Base-by-base conservation (phyloP, 2,797 vertebrate species). In the Oryzias sinensis region DNA sequence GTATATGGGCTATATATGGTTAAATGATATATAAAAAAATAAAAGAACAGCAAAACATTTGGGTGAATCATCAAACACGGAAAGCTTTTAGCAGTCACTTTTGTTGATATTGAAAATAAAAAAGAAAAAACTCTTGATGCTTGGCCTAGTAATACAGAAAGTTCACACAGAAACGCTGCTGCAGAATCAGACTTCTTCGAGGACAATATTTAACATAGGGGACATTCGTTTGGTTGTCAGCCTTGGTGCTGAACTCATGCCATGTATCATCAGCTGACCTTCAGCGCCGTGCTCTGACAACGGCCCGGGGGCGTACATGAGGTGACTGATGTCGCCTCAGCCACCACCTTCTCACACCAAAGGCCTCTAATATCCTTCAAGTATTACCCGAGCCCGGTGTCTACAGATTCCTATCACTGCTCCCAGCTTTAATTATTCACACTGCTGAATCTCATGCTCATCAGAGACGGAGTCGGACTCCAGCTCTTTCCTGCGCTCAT, bases 401-500 rank as follows among this genome's bases (percentile, higher is more conserved):
- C 82, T 85, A 84, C 82, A 86, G 89, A 91, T 90, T 75, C 59
- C 74, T 89, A 89, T 91, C 89, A 29, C 65, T 66, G 62, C 81
- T 77, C 69, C 60, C 51, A 50, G 79, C 79, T 88, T 91, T 88
- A 91, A 91, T 91, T 90, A 91, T 91, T 91, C 88, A 90, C 87
- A 56, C 83, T 65, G 82, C 83, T 82, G 82, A 84, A 89, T 87
- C 87, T 79, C 87, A 81, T 73, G 68, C 85, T 86, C 82, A 83
- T 85, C 78, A 74, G 62, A 81, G 77, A 74, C 77, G 79, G 82
- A 74, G 73, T 59, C 70, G 54, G 59, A 59, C 66, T 11, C 66
- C 71, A 69, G 61, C 68, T 56, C 62, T 62, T 56, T 67, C 64
- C 60, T 69, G 75, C 65, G 29, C 54, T 40, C 65, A 87, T 87